Evolutionary conservation across 2,888 invertebrate species (phyloP).

Genomic region (Neoitamus cyanurus): DNA sequence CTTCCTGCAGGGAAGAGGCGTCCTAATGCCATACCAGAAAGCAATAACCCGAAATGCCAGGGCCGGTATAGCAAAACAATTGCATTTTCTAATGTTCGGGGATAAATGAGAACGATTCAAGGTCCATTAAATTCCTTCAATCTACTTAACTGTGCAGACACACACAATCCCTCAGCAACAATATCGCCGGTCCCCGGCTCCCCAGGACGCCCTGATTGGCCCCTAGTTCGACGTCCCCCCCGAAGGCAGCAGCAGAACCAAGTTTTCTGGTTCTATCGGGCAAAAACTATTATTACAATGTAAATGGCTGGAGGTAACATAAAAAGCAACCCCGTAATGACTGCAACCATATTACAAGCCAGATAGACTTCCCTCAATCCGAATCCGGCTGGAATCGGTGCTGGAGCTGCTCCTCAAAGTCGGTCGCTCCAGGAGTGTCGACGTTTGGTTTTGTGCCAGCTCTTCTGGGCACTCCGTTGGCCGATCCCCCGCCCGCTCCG

Average conservation of each 20-base stretch:
- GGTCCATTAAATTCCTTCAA: constrained; percentile 53
- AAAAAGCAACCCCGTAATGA: constrained; percentile 53
- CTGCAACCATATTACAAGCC: constrained; percentile 47
- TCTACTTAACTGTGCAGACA: constrained; percentile 49
- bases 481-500: neutral
- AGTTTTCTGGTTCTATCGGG: constrained; percentile 40
- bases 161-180: constrained; percentile 39
- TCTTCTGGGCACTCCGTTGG: neutral
- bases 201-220: neutral
- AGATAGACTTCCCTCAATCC: constrained; percentile 41
- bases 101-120: constrained; percentile 53
- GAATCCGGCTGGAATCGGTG: neutral
- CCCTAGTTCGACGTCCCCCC: neutral
- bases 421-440: constrained; percentile 3
- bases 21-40: constrained; percentile 23
- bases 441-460: constrained; percentile 39
- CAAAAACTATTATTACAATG: constrained; percentile 52
- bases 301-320: constrained; percentile 50
- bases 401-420: constrained; percentile 22
- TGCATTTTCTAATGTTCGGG: constrained; percentile 51
- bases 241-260: neutral
- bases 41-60: constrained; percentile 32
- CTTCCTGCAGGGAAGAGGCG: neutral
- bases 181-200: neutral
- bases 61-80: constrained; percentile 49